Percentiles rank a stretch among this genome's conserved stretches.
Evolutionary conservation across 2,888 invertebrate genomes (phyloP).

Genomic region (Eilema depressum): DNA sequence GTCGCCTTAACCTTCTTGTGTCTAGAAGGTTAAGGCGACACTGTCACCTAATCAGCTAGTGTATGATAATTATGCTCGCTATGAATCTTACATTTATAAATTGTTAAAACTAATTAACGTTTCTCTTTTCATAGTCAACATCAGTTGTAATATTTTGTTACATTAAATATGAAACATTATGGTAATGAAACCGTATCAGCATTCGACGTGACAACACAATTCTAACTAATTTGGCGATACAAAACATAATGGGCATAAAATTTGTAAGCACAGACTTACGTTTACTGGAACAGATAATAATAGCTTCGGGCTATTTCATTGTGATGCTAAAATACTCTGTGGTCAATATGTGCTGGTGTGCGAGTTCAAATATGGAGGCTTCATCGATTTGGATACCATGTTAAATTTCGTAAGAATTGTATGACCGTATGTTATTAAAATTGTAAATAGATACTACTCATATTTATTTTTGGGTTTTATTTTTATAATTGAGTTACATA

Average conservation of each 20-base stretch:
- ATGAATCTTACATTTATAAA: too few relatives aligned
- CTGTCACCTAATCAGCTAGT: too few relatives aligned
- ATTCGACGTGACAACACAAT: slow-evolving; percentile 25
- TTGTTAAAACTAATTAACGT: neutral
- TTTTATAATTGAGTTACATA: neutral
- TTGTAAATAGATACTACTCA: neutral
- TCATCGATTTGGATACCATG: too few relatives aligned
- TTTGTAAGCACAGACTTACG: slow-evolving; percentile 23
- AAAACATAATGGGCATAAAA: slow-evolving; percentile 20
- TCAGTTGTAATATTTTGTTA: neutral
- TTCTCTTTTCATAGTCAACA: neutral
- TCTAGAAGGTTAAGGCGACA: too few relatives aligned
- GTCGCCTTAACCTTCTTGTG: too few relatives aligned
- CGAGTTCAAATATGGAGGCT: neutral
- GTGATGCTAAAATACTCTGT: neutral
- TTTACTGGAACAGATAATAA: slow-evolving; percentile 7
- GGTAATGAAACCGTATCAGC: slow-evolving; percentile 19
- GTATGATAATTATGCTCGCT: too few relatives aligned
- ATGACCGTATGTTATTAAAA: neutral
- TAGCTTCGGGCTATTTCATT: neutral
- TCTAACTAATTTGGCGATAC: slow-evolving; percentile 44
- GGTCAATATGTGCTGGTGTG: neutral
- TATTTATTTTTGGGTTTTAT: neutral
- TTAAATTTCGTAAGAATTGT: neutral
- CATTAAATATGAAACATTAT: neutral